Conservation (phyloP, 2,113 vertebrate species). For the Cairina moschata region DNA sequence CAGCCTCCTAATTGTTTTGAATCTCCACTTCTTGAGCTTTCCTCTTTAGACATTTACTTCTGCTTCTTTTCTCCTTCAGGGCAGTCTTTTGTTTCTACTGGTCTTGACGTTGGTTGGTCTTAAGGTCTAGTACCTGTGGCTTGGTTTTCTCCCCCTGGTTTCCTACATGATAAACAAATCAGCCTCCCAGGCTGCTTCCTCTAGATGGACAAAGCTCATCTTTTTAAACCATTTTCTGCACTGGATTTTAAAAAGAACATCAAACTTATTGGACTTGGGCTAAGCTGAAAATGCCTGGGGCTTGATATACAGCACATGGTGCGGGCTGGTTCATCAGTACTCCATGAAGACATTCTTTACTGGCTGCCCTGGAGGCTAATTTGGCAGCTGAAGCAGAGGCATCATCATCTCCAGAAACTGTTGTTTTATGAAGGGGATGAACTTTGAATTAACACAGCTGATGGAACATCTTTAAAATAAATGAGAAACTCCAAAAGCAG, state of each 20-base stretch:
- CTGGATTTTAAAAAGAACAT: neutral
- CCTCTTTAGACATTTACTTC: neutral
- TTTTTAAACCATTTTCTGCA: neutral
- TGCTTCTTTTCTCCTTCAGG: neutral
- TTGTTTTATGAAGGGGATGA: neutral
- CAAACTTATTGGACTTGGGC: neutral
- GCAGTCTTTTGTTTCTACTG: neutral
- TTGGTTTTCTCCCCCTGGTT: neutral
- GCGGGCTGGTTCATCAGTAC: neutral
- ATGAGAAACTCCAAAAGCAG: neutral
- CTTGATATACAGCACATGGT: neutral
- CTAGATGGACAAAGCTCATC: neutral
- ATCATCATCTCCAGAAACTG: neutral
- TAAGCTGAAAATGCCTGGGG: neutral
- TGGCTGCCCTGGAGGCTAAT: neutral
- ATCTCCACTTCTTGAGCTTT: neutral
- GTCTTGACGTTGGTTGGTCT: neutral
- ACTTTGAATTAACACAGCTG: neutral
- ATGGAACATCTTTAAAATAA: neutral
- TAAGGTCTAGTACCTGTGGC: neutral
- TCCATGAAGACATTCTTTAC: neutral
- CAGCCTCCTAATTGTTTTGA: neutral
- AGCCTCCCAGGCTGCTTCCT: neutral
- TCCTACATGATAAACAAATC: neutral
- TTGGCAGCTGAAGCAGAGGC: neutral